Evolutionary conservation across 1,140 invertebrate species (phyloP).

Genomic region (Drosophila repleta): DNA sequence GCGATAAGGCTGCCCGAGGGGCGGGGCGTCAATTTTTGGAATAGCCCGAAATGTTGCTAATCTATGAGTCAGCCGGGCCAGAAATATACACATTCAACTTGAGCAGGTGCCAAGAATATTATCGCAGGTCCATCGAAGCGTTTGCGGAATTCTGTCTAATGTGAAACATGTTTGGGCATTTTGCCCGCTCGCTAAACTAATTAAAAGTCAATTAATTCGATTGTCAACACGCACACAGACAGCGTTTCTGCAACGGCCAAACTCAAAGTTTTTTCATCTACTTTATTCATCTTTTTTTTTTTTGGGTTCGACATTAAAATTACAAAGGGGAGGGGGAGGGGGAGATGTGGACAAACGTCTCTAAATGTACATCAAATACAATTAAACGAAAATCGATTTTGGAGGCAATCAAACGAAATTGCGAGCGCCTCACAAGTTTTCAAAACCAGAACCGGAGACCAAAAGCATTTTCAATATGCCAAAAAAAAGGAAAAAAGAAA

Average conservation of each 20-base stretch:
- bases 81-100: neutral
- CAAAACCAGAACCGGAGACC: neutral
- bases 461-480: conserved; percentile 42
- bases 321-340: conserved; percentile 15
- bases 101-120: conserved; percentile 14
- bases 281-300: too few relatives aligned
- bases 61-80: neutral
- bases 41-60: conserved; percentile 9
- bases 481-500: neutral
- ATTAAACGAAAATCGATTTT: conserved; percentile 69
- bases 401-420: conserved; percentile 52
- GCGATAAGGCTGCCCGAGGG: too few relatives aligned
- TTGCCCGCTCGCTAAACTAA: conserved; percentile 43
- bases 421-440: conserved; percentile 37
- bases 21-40: neutral
- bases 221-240: conserved; percentile 4
- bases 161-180: conserved; percentile 1
- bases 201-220: conserved; percentile 67
- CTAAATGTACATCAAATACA: conserved; percentile 52
- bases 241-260: conserved; percentile 9
- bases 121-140: conserved; percentile 20
- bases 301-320: conserved; percentile 12
- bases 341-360: conserved; percentile 15
- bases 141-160: neutral
- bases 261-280: too few relatives aligned